phyloP scores from a whole-genome alignment of 2,888 invertebrate species.

The Archips crataeganus region DNA sequence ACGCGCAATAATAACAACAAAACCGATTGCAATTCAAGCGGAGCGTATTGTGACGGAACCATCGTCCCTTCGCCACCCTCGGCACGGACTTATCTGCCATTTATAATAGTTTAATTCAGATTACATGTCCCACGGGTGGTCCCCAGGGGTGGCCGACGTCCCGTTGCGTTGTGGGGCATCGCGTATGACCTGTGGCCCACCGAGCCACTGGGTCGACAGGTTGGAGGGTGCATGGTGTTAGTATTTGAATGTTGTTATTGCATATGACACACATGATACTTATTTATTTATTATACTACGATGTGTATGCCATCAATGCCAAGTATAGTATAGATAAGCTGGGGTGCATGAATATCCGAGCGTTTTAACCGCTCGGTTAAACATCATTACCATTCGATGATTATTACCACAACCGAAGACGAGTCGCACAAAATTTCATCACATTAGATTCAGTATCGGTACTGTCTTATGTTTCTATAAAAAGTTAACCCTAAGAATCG shows the following conservation, averaged over 20 bases:
- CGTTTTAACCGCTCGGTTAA: too few species aligned
- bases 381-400: too few species aligned
- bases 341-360: too few species aligned
- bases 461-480: too few species aligned
- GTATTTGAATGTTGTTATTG: too few species aligned
- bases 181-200: neutral
- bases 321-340: too few species aligned
- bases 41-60: constrained; percentile 22
- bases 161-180: neutral
- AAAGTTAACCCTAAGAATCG: too few species aligned
- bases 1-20: constrained; percentile 8
- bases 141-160: constrained; percentile 43
- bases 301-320: neutral
- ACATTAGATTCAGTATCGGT: too few species aligned
- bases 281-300: neutral
- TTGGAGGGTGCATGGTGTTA: constrained; percentile 51
- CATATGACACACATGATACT: too few species aligned
- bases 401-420: too few species aligned
- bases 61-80: constrained; percentile 13
- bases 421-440: too few species aligned
- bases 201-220: constrained; percentile 58
- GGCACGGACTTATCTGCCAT: constrained; percentile 48
- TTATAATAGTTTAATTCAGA: constrained; percentile 80
- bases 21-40: neutral
- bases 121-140: constrained; percentile 83